Conservation (phyloP, 2,113 vertebrate genomes). For the Ictidomys tridecemlineatus region DNA sequence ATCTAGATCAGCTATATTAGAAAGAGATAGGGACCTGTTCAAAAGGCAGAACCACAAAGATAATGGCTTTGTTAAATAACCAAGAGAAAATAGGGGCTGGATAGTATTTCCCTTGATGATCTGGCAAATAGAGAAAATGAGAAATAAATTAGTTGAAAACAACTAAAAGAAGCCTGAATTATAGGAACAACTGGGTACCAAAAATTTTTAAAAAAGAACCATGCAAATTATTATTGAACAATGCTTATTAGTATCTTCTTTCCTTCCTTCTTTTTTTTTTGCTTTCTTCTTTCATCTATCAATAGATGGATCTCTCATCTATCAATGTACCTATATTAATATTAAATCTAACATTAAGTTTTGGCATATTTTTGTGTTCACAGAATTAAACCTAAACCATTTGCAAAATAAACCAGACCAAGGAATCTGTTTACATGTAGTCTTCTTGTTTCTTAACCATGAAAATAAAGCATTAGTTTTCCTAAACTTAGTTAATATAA, state of each 20-base stretch:
- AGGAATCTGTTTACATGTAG: constrained; percentile 50
- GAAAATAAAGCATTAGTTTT: constrained; percentile 61
- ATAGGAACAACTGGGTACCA: accelerated
- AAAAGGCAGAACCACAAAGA: not conserved
- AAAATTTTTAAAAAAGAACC: not conserved
- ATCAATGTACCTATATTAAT: not conserved
- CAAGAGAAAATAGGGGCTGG: not conserved
- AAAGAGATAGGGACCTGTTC: not conserved
- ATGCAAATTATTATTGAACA: not conserved
- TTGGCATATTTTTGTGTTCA: constrained; percentile 12
- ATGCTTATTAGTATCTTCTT: not conserved
- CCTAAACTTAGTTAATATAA: not conserved
- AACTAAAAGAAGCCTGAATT: not conserved
- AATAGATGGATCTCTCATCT: not conserved
- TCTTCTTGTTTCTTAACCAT: constrained; percentile 41
- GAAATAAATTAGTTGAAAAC: constrained; percentile 8
- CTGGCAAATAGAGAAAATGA: not conserved
- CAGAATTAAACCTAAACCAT: constrained; percentile 47
- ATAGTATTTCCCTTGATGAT: not conserved
- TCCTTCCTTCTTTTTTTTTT: not conserved
- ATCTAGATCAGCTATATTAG: not conserved
- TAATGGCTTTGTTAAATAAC: not conserved
- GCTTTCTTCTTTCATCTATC: not conserved
- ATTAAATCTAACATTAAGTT: not conserved
- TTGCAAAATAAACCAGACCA: constrained; percentile 37